phyloP scores from a whole-genome alignment of 2,797 vertebrate genomes.

The Phoxinus dragarum region DNA sequence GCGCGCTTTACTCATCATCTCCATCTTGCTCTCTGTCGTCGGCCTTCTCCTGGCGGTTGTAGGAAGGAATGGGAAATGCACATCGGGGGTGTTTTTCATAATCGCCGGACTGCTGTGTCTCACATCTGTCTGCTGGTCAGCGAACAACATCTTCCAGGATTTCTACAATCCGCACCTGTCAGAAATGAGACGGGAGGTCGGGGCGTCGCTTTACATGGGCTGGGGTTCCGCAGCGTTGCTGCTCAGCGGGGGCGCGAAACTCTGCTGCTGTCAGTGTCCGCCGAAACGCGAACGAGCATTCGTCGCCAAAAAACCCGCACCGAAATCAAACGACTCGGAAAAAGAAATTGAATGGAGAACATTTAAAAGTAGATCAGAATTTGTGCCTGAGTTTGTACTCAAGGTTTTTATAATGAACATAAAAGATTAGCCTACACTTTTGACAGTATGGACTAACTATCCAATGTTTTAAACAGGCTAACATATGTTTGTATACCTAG shows the following conservation, averaged over 20 bases:
- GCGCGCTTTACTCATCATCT: slow-evolving; percentile 75
- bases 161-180: slow-evolving; percentile 80
- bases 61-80: slow-evolving; percentile 77
- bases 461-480: background rate
- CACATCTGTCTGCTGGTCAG: slow-evolving; percentile 78
- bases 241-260: slow-evolving; percentile 83
- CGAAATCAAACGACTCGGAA: slow-evolving; percentile 71
- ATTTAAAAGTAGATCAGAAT: background rate
- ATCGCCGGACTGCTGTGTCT: slow-evolving; percentile 77
- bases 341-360: slow-evolving; percentile 75
- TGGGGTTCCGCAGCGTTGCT: slow-evolving; percentile 86
- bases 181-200: slow-evolving; percentile 84
- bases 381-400: background rate
- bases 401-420: background rate
- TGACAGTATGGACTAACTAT: background rate
- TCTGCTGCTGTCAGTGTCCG: slow-evolving; percentile 81
- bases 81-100: slow-evolving; percentile 78
- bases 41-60: slow-evolving; percentile 80
- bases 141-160: slow-evolving; percentile 77
- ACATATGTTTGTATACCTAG: too few relatives aligned
- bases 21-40: slow-evolving; percentile 76
- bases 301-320: slow-evolving; percentile 68
- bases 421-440: background rate
- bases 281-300: slow-evolving; percentile 65
- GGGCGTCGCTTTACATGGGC: slow-evolving; percentile 87